Evolutionary conservation across 2,888 invertebrate genomes (phyloP).

Genomic region (Nomada goodeniana): DNA sequence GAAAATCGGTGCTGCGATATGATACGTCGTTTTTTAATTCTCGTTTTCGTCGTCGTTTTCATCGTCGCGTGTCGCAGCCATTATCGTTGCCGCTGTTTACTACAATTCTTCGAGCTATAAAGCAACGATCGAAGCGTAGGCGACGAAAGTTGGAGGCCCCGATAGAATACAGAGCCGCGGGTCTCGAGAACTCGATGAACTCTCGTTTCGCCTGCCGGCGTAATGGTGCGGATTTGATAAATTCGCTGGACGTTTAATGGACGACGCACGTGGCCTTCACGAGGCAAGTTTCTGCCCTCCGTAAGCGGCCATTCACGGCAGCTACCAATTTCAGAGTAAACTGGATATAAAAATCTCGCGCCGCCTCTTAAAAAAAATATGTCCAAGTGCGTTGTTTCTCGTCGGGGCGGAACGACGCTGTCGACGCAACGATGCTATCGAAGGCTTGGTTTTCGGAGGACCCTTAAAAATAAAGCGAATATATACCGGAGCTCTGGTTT

Average conservation of each 20-base stretch:
- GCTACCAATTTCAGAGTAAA: not conserved
- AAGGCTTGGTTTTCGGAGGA: not conserved
- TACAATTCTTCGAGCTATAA: not conserved
- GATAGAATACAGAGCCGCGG: conserved; percentile 25
- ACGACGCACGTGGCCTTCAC: conserved; percentile 25
- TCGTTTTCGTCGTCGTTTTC: too few species aligned
- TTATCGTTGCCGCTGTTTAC: conserved; percentile 18
- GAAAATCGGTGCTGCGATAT: too few species aligned
- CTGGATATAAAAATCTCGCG: not conserved
- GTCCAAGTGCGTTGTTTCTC: too few species aligned
- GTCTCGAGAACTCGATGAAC: conserved; percentile 2
- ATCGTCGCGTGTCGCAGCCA: too few species aligned
- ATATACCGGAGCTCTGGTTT: not conserved
- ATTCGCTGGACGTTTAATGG: conserved; percentile 41
- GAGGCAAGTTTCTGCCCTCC: conserved; percentile 21
- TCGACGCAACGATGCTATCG: not conserved
- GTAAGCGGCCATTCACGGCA: not conserved
- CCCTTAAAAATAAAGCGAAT: not conserved
- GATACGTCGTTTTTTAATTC: too few species aligned
- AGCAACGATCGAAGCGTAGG: conserved; percentile 2
- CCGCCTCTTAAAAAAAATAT: not conserved
- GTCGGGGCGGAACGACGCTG: too few species aligned
- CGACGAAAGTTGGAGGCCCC: conserved; percentile 19
- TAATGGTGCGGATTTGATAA: conserved; percentile 43
- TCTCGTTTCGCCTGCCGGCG: conserved; percentile 37